Base-by-base conservation (phyloP, 2,888 invertebrate genomes). In the Leucoptera coffeella region DNA sequence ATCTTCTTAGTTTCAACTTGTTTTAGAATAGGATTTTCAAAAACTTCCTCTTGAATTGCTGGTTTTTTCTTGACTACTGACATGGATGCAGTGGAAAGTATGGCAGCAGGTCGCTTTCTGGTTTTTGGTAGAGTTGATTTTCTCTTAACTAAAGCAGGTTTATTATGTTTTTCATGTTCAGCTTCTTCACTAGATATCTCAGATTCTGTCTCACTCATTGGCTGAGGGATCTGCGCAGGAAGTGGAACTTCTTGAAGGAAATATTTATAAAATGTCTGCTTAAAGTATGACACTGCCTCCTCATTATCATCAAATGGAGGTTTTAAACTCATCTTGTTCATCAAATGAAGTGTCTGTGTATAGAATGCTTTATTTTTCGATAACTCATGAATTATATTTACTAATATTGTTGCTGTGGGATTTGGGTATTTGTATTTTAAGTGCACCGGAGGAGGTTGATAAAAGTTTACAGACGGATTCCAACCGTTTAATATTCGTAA, bases 241-340 rank as follows among this genome's bases (percentile, higher is more conserved):
- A 50, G 37, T 33, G 38, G 32, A 23, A 50, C 37, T 33, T 52
- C 45, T 31, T 49, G 45, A 21, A 43, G 26, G 35, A 62, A 65
- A 12, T 43, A 45, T n/a, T 47, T 35, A 24, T 38, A 45, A 31
- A 57, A 67, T 14, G 37, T 50, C 30, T 62, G 50, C 41, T 58
- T 59, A 28, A 72, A 65, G 35, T 44, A 52, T 4, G 37, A 27
- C 6, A 50, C 11, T 9, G 57, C 48, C 34, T 51, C 47, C 14
- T 41, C 34, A 34, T 71, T 67, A 22, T 72, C 47, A 36, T 58
- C 74, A 59, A 95, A 94, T 1, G 95, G 95, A 22, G 83, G 78
- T 11, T 86, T 83, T 25, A 95, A 56, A 50, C 85, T 87, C 91
- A 95, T 91, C 58, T 85, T 87, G 50, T 95, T 95, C 94, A 95